Percentiles rank a stretch among this genome's conserved stretches.
phyloP scores from a whole-genome alignment of 1,140 invertebrate genomes.

The Apis florea region DNA sequence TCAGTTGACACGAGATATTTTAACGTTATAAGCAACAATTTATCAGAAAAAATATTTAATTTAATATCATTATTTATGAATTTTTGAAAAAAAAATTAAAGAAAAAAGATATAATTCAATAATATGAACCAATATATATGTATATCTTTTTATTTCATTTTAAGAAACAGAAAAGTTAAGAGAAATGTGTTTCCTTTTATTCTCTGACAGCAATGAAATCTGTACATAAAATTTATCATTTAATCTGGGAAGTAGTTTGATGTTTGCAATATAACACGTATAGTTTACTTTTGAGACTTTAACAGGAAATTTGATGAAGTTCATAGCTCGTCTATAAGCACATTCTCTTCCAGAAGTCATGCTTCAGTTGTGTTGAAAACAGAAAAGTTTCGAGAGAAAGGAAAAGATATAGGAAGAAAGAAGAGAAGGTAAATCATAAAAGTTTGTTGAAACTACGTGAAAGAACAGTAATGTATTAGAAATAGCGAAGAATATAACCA shows the following conservation, averaged over 20 bases:
- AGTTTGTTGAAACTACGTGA: neutral
- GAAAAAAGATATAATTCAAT: too few relatives aligned
- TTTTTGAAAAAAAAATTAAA: too few relatives aligned
- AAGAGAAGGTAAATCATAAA: slow-evolving; percentile 10
- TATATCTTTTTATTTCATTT: too few relatives aligned
- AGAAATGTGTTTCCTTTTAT: too few relatives aligned
- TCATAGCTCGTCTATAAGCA: neutral
- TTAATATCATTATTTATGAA: too few relatives aligned
- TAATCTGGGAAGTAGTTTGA: neutral
- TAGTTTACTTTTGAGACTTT: neutral
- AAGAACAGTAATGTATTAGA: slow-evolving; percentile 1
- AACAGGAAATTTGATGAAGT: neutral
- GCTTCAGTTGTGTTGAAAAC: neutral
- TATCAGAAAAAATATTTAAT: too few relatives aligned
- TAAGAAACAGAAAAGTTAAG: too few relatives aligned
- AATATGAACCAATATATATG: too few relatives aligned
- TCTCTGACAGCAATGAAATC: too few relatives aligned
- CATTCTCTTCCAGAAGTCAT: neutral
- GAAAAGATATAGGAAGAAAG: neutral
- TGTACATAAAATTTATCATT: neutral
- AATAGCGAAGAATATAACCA: neutral
- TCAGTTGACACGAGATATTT: too few relatives aligned
- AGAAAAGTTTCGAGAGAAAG: neutral
- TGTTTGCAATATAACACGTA: neutral
- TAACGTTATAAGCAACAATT: too few relatives aligned